Percentiles rank a stretch among this genome's conserved stretches.
Conservation (phyloP, 2,888 invertebrate species). For the Chalcosyrphus nemorum region DNA sequence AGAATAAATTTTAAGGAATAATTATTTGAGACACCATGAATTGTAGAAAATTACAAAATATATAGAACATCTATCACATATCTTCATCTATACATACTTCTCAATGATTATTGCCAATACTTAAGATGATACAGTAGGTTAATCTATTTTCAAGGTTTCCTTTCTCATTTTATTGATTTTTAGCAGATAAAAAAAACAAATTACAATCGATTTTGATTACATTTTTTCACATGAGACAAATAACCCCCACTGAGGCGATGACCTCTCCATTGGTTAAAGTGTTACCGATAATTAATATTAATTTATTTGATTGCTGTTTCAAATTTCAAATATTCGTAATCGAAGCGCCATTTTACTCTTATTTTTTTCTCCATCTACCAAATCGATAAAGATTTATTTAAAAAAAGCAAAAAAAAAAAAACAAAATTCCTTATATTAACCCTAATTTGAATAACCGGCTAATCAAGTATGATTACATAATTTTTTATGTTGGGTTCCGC, state of each 20-base stretch:
- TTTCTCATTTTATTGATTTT: background rate
- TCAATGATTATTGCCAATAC: too few species aligned
- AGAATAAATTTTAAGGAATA: too few species aligned
- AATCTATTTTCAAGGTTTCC: constrained; percentile 1
- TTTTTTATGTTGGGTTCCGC: constrained; percentile 12
- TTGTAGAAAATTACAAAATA: too few species aligned
- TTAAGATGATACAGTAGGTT: background rate
- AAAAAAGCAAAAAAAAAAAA: background rate
- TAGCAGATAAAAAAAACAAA: background rate
- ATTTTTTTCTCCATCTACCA: background rate
- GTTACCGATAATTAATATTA: background rate
- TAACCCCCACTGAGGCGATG: background rate
- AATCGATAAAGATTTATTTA: background rate
- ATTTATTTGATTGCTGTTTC: background rate
- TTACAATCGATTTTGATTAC: constrained; percentile 1
- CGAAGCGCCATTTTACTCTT: background rate
- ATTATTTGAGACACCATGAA: too few species aligned
- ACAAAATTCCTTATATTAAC: background rate
- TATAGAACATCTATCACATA: too few species aligned
- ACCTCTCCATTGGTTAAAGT: background rate
- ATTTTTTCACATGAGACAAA: background rate
- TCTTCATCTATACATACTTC: too few species aligned
- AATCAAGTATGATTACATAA: constrained; percentile 39
- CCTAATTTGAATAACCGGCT: constrained; percentile 37
- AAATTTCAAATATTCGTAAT: background rate